A percentile compares a stretch with the other conserved stretches of the same genome.
Evolutionary conservation across 2,797 vertebrate species (phyloP).

Genomic region (Tympanoctomys barrerae): DNA sequence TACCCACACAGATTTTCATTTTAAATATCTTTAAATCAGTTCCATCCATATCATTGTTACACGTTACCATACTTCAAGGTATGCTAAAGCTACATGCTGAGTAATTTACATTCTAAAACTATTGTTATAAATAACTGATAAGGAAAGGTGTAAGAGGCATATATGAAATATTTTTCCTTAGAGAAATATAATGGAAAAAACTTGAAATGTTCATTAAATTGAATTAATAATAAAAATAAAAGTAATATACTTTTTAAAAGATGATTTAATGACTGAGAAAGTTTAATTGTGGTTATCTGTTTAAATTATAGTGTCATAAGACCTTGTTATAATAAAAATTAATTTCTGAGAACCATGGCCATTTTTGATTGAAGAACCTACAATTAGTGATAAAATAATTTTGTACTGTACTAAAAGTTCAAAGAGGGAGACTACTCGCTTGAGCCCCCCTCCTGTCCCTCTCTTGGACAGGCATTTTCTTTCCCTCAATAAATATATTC

Average conservation of each 20-base stretch:
- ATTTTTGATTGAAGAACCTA: slow-evolving; percentile 69
- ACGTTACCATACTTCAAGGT: slow-evolving; percentile 4
- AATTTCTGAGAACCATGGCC: slow-evolving; percentile 56
- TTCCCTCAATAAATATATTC: too few species aligned
- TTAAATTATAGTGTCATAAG: slow-evolving; percentile 72
- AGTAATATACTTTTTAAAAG: slow-evolving; percentile 65
- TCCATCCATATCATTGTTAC: background rate
- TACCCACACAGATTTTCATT: background rate
- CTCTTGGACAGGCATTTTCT: too few species aligned
- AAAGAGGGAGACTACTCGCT: background rate
- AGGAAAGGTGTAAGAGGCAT: background rate
- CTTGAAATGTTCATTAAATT: slow-evolving; percentile 63
- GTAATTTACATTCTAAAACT: background rate
- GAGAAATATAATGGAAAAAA: slow-evolving; percentile 22
- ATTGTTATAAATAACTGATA: background rate
- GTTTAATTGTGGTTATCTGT: slow-evolving; percentile 61
- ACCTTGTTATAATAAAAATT: slow-evolving; percentile 62
- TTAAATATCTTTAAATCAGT: slow-evolving; percentile 42
- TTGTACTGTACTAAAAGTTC: background rate
- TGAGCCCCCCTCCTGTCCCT: too few species aligned
- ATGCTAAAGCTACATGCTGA: background rate
- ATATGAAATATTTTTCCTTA: slow-evolving; percentile 30
- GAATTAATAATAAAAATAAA: slow-evolving; percentile 74
- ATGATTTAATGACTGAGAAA: slow-evolving; percentile 72
- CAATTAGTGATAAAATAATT: slow-evolving; percentile 32